Percentiles rank a stretch among this genome's conserved stretches.
Evolutionary conservation across 2,113 vertebrate genomes (phyloP).

Genomic region (Andinoacara biseriatus): DNA sequence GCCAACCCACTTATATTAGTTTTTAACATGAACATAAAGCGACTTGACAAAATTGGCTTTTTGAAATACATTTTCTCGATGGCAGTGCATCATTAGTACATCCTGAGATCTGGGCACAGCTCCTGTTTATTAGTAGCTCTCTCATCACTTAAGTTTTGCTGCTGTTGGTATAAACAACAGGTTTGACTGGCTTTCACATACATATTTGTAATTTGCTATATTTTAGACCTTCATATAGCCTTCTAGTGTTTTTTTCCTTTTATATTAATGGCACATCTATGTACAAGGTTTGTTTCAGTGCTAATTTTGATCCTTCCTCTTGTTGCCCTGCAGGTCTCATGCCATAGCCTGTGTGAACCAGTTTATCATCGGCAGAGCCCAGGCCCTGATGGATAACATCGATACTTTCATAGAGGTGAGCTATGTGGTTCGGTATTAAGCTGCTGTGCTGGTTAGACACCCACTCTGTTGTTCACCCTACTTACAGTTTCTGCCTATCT

Average conservation of each 20-base stretch:
- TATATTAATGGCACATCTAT: not conserved
- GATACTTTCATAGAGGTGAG: constrained; percentile 95
- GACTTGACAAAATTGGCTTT: too few relatives aligned
- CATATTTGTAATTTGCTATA: too few relatives aligned
- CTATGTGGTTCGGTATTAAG: not conserved
- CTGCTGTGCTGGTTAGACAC: too few relatives aligned
- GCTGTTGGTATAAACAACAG: too few relatives aligned
- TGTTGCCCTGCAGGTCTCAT: constrained; percentile 82
- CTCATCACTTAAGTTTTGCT: not conserved
- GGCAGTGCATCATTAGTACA: too few relatives aligned
- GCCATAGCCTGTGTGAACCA: constrained; percentile 96
- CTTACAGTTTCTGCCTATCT: not conserved
- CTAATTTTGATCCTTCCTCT: not conserved
- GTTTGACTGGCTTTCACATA: too few relatives aligned
- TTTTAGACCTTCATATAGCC: not conserved
- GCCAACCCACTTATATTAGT: too few relatives aligned
- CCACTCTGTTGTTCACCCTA: not conserved
- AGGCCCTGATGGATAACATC: constrained; percentile 95
- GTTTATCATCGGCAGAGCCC: constrained; percentile 94
- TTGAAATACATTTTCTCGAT: too few relatives aligned
- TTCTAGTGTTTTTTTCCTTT: not conserved
- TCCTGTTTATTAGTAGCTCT: not conserved
- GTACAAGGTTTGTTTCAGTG: not conserved
- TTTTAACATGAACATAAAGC: too few relatives aligned
- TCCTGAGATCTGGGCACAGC: not conserved